Evolutionary conservation across 2,113 vertebrate species (phyloP), one percentile per base, ranked within the genome.

Genomic region (Euleptes europaea): DNA sequence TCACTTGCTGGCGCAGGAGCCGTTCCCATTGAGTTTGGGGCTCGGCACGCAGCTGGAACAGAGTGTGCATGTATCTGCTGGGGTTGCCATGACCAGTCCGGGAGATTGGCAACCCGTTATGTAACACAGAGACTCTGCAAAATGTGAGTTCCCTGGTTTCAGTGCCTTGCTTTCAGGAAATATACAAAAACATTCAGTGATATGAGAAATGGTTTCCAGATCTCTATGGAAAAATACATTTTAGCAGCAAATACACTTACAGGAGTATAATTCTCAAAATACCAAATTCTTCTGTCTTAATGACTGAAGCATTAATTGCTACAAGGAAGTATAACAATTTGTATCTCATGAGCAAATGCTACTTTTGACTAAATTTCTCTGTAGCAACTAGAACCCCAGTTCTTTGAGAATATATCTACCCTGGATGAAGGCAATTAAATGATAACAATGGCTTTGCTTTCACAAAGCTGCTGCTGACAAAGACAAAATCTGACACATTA

Each of bases 341-440:
- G 78, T 88, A 74, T 86, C 71, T 78, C 31, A 0, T 86, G 2
- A 49, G 40, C 44, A 80, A 91, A 81, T 84, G 23, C 5, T 79
- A 14, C 67, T 0, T 0, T 88, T 65, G 47, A 88, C 3, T 33
- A 0, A 26, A 84, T 4, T 31, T 0, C 0, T 78, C 87, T 88
- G 73, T 26, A 86, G 23, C 63, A 85, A 69, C 72, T 19, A 90
- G 33, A 0, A 78, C 73, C 42, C 23, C 60, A 19, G 13, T 87
- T 80, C 83, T 73, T 0, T 76, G 67, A 90, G 5, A 87, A 21
- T 1, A 0, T 90, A 83, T 86, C 80, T 92, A 83, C n/a, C 40
- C 19, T 70, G n/a, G 40, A 75, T 83, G 88, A 83, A 86, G 88
- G 54, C 86, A 91, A 89, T 92, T 82, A 88, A 40, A 78, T 76